Conservation (phyloP, 2,113 vertebrate genomes). For the Copsychus sechellarum region DNA sequence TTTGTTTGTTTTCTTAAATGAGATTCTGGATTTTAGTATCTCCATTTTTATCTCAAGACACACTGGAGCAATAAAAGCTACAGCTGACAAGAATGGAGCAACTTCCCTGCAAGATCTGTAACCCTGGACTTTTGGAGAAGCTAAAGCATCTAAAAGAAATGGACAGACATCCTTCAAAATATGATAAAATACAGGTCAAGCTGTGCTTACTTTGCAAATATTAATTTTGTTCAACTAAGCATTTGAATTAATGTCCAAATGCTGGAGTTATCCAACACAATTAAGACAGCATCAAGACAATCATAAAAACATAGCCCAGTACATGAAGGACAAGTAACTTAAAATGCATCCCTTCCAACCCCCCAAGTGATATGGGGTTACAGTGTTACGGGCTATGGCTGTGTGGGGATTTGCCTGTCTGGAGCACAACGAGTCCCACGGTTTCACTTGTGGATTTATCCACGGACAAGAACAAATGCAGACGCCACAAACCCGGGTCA, state of each 20-base stretch:
- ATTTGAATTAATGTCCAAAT: background rate
- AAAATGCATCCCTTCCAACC: fast-evolving
- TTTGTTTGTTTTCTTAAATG: background rate
- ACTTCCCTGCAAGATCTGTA: background rate
- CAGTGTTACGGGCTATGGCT: fast-evolving
- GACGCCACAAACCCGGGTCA: background rate
- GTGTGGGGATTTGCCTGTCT: fast-evolving
- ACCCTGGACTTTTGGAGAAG: background rate
- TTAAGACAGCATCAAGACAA: background rate
- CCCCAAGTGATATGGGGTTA: fast-evolving
- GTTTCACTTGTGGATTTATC: fast-evolving
- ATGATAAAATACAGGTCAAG: background rate
- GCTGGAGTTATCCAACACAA: background rate
- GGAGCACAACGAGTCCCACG: fast-evolving
- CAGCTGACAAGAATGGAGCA: background rate
- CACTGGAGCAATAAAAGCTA: background rate
- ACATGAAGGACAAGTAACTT: background rate
- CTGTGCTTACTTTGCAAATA: background rate
- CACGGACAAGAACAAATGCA: fast-evolving
- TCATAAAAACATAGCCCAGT: background rate
- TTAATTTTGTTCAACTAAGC: background rate
- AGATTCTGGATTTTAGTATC: background rate
- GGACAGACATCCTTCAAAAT: background rate
- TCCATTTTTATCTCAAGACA: background rate
- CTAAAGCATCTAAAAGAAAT: background rate